Conservation (phyloP, 2,113 vertebrate genomes). For the Nothoprocta perdicaria region DNA sequence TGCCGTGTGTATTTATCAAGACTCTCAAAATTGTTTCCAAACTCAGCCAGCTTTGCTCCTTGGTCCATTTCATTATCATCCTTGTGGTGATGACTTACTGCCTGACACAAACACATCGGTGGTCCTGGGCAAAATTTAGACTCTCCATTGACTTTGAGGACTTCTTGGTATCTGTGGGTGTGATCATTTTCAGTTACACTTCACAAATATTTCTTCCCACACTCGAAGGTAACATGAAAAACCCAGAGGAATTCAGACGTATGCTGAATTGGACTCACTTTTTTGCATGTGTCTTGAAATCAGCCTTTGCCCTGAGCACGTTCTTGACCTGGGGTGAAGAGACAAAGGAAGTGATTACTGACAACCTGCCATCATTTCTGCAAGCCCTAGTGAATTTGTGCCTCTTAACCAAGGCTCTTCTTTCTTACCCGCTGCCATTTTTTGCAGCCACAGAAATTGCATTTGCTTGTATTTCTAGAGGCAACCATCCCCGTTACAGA, state of each 20-base stretch:
- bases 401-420: slow-evolving; percentile 80
- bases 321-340: slow-evolving; percentile 82
- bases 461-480: slow-evolving; percentile 63
- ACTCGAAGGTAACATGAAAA: slow-evolving; percentile 82
- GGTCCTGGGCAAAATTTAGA: slow-evolving; percentile 79
- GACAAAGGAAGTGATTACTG: slow-evolving; percentile 82
- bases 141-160: slow-evolving; percentile 79
- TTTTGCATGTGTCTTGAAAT: slow-evolving; percentile 83
- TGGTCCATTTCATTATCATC: slow-evolving; percentile 83
- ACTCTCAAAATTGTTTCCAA: slow-evolving; percentile 81
- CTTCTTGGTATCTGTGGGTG: slow-evolving; percentile 81
- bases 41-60: slow-evolving; percentile 82
- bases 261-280: slow-evolving; percentile 84
- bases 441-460: slow-evolving; percentile 81
- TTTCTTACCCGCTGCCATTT: slow-evolving; percentile 86
- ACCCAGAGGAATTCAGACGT: slow-evolving; percentile 72
- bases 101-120: slow-evolving; percentile 74
- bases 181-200: slow-evolving; percentile 89
- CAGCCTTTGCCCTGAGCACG: slow-evolving; percentile 78
- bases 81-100: slow-evolving; percentile 81
- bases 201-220: slow-evolving; percentile 86
- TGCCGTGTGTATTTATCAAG: slow-evolving; percentile 82
- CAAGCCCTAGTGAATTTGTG: slow-evolving; percentile 81
- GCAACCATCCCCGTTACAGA: background rate
- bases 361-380: slow-evolving; percentile 81